Evolutionary conservation across 64 coral and sea anemone genomes (phyloP), one percentile per base, ranked within the genome.

Genomic region (Montipora sp.): DNA sequence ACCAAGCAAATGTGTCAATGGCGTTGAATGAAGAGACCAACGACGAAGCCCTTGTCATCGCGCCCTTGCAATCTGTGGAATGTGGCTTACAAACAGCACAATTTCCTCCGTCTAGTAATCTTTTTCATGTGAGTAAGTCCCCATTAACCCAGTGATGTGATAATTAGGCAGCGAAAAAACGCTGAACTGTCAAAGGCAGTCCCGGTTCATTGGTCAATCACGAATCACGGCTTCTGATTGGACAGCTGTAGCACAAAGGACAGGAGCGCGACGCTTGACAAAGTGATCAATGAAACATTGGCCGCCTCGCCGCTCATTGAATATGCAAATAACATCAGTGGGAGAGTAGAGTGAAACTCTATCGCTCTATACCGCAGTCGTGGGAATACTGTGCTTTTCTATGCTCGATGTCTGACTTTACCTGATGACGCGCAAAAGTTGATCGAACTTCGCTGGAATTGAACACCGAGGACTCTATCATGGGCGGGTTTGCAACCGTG

Each of bases 281-380:
- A 66, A 69, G 82, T 71, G 68, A 1, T 71, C 14, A 14, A 15
- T 15, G 58, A n/a, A 57, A 57, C 6, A 68, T 83, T 67, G 46
- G 63, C 45, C 61, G 79, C 51, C 79, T 45, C 44, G 79, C 51
- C 79, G 61, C 15, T 84, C 1, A 84, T 84, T 84, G 65, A 70
- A 92, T 75, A 92, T 92, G 90, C 90, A 92, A 92, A 92, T 92
- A 45, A 83, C 43, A 77, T 92, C 90, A 53, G 87, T 88, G 48
- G 49, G 87, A 58, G 71, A 88, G n/a, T 23, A 24, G 58, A 67
- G 80, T 84, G 90, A 84, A 84, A 92, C 82, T 84, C 80, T 92
- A 90, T 90, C 89, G 77, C 88, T 80, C 66, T 45, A 76, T 90
- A 59, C 70, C 84, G 19, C 82, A 44, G 57, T 81, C 71, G 79